Evolutionary conservation across 1,140 invertebrate genomes (phyloP).

Genomic region (Rhopalosiphum maidis): DNA sequence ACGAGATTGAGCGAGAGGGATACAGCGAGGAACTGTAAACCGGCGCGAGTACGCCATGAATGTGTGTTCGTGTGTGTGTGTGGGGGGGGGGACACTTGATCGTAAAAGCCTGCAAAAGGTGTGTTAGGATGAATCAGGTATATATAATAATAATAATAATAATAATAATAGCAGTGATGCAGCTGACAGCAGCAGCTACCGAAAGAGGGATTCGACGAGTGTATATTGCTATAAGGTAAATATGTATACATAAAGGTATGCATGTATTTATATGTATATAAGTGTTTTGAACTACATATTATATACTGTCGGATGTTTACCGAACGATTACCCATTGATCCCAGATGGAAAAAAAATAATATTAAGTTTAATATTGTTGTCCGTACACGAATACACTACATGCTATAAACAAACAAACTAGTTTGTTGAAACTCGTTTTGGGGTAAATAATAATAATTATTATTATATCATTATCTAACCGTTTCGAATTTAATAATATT

Average conservation of each 20-base stretch:
- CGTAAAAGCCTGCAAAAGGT: constrained; percentile 35
- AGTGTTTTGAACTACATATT: constrained; percentile 9
- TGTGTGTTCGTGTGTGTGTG: too few relatives aligned
- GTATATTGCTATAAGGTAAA: neutral
- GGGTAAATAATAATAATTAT: neutral
- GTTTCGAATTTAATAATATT: neutral
- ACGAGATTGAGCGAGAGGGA: neutral
- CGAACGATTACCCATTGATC: constrained; percentile 26
- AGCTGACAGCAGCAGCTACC: constrained; percentile 20
- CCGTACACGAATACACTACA: neutral
- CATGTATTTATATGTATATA: neutral
- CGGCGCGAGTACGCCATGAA: neutral
- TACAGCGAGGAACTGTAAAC: neutral
- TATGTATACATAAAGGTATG: neutral
- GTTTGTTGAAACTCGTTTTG: constrained; percentile 3
- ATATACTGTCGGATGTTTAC: neutral
- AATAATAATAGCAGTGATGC: neutral
- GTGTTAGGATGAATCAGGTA: constrained; percentile 30
- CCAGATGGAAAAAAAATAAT: neutral
- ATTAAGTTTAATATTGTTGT: neutral
- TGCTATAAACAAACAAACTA: neutral
- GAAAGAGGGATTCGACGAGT: neutral
- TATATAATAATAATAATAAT: constrained; percentile 27
- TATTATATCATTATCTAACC: neutral
- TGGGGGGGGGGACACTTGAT: constrained; percentile 45